Percentiles rank a stretch among this genome's conserved stretches.
Conservation (phyloP, 2,888 invertebrate genomes). For the Drosophila emarginata region DNA sequence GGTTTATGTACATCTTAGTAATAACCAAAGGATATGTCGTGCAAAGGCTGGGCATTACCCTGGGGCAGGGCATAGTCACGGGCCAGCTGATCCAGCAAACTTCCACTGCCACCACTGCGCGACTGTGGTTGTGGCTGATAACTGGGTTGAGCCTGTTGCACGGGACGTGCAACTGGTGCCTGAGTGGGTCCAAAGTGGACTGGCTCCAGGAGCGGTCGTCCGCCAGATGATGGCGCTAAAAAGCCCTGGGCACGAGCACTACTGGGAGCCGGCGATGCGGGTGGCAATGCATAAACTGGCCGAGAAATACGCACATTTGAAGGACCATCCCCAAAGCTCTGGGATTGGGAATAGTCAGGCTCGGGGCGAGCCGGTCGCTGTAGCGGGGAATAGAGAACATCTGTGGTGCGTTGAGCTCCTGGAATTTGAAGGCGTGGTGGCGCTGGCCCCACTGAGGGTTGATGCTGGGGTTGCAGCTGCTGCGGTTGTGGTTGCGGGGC, state of each 20-base stretch:
- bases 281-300: constrained; percentile 80
- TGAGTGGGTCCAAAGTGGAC: constrained; percentile 69
- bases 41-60: constrained; percentile 87
- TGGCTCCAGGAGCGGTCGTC: constrained; percentile 76
- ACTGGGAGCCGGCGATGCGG: constrained; percentile 72
- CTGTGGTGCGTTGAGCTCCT: constrained; percentile 80
- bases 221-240: constrained; percentile 77
- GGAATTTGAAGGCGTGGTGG: constrained; percentile 80
- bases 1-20: constrained; percentile 81
- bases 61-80: constrained; percentile 91
- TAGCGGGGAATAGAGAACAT: constrained; percentile 80
- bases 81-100: constrained; percentile 90
- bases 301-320: constrained; percentile 80
- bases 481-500: constrained; percentile 64
- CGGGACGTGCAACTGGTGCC: constrained; percentile 66
- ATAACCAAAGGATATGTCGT: constrained; percentile 92
- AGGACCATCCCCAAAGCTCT: constrained; percentile 79
- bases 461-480: constrained; percentile 72
- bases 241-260: constrained; percentile 80
- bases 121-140: constrained; percentile 61
- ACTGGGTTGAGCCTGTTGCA: constrained; percentile 56
- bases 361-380: constrained; percentile 81
- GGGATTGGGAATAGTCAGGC: constrained; percentile 79
- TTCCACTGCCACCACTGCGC: constrained; percentile 82
- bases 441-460: constrained; percentile 63